Evolutionary conservation across 2,113 vertebrate species (phyloP), one percentile per base, ranked within the genome.

Genomic region (Rhinoptilus africanus): DNA sequence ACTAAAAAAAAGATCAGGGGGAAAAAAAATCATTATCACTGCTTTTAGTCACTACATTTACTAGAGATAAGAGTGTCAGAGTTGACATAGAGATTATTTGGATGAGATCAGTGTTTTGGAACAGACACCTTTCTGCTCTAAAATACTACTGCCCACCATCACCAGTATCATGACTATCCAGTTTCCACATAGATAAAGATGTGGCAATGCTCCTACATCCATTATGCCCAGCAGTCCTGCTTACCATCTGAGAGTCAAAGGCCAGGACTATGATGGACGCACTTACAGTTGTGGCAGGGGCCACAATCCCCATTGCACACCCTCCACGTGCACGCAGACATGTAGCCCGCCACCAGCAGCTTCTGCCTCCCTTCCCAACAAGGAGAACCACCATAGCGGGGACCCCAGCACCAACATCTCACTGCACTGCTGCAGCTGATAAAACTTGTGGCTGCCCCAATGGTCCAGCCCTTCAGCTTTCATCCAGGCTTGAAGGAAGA

Each of bases 291-390:
- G 1, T 4, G 9, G 17, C 62, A 79, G 17, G 23, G 16, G 8
- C 41, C 47, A 30, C 47, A 71, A 16, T 1, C 2, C 13, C 6
- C 15, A 8, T 16, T 35, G 34, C 47, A 66, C 3, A 2, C 8
- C 15, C 12, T 85, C 20, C 56, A 41, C 8, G 2, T 2, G 20
- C n/a, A 57, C 2, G 0, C 35, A 30, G 34, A 51, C 9, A n/a
- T 0, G 0, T 1, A 53, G 14, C 1, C 26, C 27, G 18, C 19
- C 18, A 48, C 12, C 43, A 91, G 35, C 53, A 72, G 30, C 32
- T 73, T 54, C 67, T 2, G 2, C 16, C 15, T 83, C 26, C 12
- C 20, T 54, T 68, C 30, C 28, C 54, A 76, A 28, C 32, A 32
- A 37, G 16, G 18, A 66, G 28, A 51, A 45, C 8, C 35, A 39